These are phyloP conservation scores for Allygus modestus DNA, from an alignment of 2,888 invertebrate genomes.

Conservation along the genomic window DNA sequence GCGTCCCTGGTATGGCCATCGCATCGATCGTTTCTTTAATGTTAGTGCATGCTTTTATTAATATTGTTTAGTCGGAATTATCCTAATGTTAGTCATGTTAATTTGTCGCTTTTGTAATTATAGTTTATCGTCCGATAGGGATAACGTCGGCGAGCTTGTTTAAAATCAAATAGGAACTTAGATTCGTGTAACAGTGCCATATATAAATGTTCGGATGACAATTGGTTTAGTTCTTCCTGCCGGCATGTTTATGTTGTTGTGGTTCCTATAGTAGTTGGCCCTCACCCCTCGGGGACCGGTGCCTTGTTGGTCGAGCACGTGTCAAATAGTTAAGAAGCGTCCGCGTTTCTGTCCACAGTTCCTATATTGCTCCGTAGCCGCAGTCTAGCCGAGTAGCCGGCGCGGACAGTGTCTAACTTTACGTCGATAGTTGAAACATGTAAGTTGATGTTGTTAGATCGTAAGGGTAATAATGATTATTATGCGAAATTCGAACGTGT, in stretches of 20 bases:
- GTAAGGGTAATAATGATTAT: constrained; percentile 43
- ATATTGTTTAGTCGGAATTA: constrained; percentile 36
- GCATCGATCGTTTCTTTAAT: constrained; percentile 50
- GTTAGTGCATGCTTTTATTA: constrained; percentile 59
- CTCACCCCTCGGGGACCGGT: constrained; percentile 65
- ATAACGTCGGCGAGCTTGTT: constrained; percentile 65
- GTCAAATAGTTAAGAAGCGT: constrained; percentile 67
- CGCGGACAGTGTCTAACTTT: constrained; percentile 39
- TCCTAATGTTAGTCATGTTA: constrained; percentile 49
- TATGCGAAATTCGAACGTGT: constrained; percentile 40
- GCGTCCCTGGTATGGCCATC: constrained; percentile 44
- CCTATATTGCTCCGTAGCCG: constrained; percentile 71
- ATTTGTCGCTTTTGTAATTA: constrained; percentile 61
- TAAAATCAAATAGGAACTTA: constrained; percentile 63
- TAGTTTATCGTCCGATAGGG: constrained; percentile 54
- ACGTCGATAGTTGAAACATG: constrained; percentile 52
- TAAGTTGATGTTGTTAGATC: constrained; percentile 56
- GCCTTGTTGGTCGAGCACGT: constrained; percentile 67
- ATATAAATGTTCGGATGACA: constrained; percentile 63
- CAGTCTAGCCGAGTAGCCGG: constrained; percentile 20
- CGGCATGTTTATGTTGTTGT: constrained; percentile 63
- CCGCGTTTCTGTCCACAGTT: constrained; percentile 70
- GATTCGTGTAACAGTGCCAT: constrained; percentile 66
- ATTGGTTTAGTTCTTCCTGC: constrained; percentile 62
- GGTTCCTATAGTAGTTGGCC: constrained; percentile 71